These are phyloP conservation scores for Ypsolopha scabrella DNA, from an alignment of 2,888 invertebrate genomes.

Conservation along the genomic window DNA sequence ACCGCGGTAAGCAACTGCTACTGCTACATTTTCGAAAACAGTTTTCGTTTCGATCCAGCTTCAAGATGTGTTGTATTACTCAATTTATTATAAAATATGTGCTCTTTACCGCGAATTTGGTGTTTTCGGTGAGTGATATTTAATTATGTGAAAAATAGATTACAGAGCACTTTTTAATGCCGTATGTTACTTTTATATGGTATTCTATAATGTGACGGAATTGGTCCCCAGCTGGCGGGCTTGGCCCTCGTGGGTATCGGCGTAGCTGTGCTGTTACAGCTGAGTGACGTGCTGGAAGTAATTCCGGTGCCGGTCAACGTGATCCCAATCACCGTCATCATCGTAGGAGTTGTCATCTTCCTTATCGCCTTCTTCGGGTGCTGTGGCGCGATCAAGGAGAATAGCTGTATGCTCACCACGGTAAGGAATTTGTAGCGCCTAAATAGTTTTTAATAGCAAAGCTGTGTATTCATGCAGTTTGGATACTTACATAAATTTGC, in stretches of 20 bases:
- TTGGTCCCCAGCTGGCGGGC: constrained; percentile 75
- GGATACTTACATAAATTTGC: too few relatives aligned
- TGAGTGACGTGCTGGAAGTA: constrained; percentile 46
- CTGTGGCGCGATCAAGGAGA: constrained; percentile 89
- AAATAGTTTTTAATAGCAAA: too few relatives aligned
- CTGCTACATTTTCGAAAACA: too few relatives aligned
- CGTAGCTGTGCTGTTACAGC: constrained; percentile 69
- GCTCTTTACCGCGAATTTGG: constrained; percentile 29
- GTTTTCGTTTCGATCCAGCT: background rate
- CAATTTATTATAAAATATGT: constrained; percentile 35
- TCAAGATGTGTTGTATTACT: constrained; percentile 32
- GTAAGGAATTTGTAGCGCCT: constrained; percentile 55
- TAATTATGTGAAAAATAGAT: background rate
- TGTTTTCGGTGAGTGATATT: constrained; percentile 31
- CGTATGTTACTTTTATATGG: too few relatives aligned
- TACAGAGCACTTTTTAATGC: background rate
- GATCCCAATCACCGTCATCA: constrained; percentile 73
- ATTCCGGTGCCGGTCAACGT: constrained; percentile 49
- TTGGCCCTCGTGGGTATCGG: constrained; percentile 75
- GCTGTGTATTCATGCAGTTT: too few relatives aligned
- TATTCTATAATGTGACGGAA: background rate
- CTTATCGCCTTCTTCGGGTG: constrained; percentile 89
- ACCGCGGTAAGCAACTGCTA: too few relatives aligned
- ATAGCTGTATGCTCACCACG: constrained; percentile 85
- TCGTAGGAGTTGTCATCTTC: constrained; percentile 78